These are phyloP conservation scores for Danionella dracula DNA, from an alignment of 2,797 vertebrate species.

Conservation along the genomic window DNA sequence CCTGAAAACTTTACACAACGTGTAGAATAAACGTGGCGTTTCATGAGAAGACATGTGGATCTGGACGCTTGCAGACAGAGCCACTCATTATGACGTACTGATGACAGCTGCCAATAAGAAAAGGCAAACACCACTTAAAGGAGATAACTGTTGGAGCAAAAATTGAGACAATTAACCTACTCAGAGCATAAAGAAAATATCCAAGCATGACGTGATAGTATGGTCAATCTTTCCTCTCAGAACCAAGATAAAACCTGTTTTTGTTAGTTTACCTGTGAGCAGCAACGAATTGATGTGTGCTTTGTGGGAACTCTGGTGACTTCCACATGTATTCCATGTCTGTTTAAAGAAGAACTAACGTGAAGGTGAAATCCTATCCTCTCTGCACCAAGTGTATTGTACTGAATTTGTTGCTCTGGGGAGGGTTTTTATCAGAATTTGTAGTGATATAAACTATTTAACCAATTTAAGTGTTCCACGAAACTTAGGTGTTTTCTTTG, in stretches of 20 bases:
- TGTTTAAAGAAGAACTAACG: constrained; percentile 57
- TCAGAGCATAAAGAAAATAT: constrained; percentile 51
- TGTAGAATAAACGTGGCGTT: constrained; percentile 65
- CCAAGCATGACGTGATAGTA: constrained; percentile 63
- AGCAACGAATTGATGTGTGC: constrained; percentile 69
- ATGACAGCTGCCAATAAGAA: constrained; percentile 53
- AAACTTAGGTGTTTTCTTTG: constrained; percentile 67
- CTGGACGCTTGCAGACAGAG: constrained; percentile 55
- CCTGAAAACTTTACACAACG: constrained; percentile 89
- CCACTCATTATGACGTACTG: constrained; percentile 52
- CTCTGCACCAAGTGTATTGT: constrained; percentile 76
- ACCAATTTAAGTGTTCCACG: constrained; percentile 67
- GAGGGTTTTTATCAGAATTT: constrained; percentile 67
- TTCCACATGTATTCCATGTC: constrained; percentile 60
- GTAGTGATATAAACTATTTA: constrained; percentile 71
- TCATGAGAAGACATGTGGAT: constrained; percentile 34
- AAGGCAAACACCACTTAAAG: constrained; percentile 28
- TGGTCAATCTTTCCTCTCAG: constrained; percentile 55
- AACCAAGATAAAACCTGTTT: constrained; percentile 55
- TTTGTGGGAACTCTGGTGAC: constrained; percentile 60
- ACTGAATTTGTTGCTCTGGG: constrained; percentile 67
- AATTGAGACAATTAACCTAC: constrained; percentile 40
- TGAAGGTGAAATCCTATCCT: constrained; percentile 63
- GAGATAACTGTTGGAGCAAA: constrained; percentile 31
- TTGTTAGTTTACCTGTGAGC: constrained; percentile 64